Percentiles rank a stretch among this genome's conserved stretches.
These are phyloP conservation scores for Lycocerus yunnanus DNA, from an alignment of 2,888 invertebrate genomes.

Conservation along the genomic window DNA sequence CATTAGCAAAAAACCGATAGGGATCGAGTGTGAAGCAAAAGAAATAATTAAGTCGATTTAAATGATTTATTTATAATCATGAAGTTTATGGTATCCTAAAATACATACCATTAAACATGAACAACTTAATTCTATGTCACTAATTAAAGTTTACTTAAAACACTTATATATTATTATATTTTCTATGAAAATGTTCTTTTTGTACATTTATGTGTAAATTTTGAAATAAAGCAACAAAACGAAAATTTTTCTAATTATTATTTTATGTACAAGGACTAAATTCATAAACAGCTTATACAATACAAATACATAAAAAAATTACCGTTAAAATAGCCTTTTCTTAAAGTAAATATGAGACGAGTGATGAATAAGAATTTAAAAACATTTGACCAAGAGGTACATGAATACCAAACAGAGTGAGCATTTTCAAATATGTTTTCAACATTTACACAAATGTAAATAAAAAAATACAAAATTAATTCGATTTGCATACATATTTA, in stretches of 20 bases:
- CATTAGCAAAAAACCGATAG: background rate
- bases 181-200: background rate
- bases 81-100: background rate
- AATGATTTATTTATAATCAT: slow-evolving; percentile 2
- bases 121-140: background rate
- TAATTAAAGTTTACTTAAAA: background rate
- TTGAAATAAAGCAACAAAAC: background rate
- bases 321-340: background rate
- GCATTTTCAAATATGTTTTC: background rate
- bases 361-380: background rate
- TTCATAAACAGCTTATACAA: background rate
- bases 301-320: background rate
- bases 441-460: background rate
- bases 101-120: background rate
- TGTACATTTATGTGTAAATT: background rate
- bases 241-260: background rate
- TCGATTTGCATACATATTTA: background rate
- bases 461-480: background rate
- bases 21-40: background rate
- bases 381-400: background rate
- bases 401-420: background rate
- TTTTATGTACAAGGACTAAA: background rate
- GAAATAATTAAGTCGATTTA: background rate
- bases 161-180: background rate
- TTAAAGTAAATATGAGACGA: background rate